Evolutionary conservation across 2,797 vertebrate species (phyloP), one percentile per base, ranked within the genome.

Genomic region (Bradypodion pumilum): DNA sequence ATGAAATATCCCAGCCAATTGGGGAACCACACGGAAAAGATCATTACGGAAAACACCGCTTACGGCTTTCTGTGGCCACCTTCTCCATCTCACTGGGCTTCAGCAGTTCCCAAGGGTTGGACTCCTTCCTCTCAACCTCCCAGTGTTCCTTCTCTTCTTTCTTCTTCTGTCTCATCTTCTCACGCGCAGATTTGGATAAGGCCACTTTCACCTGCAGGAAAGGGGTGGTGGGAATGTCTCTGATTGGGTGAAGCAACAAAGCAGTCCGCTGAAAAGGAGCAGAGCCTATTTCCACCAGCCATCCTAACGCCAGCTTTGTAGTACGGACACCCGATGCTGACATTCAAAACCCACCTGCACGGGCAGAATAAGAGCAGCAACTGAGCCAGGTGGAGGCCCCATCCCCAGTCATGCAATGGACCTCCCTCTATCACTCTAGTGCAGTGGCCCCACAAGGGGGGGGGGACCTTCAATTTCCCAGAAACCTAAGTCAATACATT

Each of bases 131-230:
- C 81, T 91, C 91, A 0, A 37, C 49, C 62, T 95, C 89, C 56
- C 89, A 92, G 74, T 92, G 82, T 37, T 92, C 94, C 68, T 87
- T 94, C 68, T 97, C 96, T 66, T 95, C 94, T 90, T 92, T 96
- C 85, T 96, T 97, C 90, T 92, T 97, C 89, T 90, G 92, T 78
- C 92, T 95, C 92, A 96, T 94, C 91, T 96, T 98, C 25, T 98
- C 97, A 86, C 94, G 93, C n/a, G 95, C 91, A 74, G 96, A 96
- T 87, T 95, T 97, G 19, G 96, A 93, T 87, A 97, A 90, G 82
- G 94, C 95, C 85, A 93, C 90, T 92, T 94, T 96, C 72, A 95
- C 86, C 97, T 97, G 94, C 21, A 37, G 29, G 27, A n/a, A 29
- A n/a, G 12, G 9, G 27, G 9, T 13, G 21, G 21, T 19, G 5